phyloP scores from a whole-genome alignment of 2,113 vertebrate genomes.

The Bos javanicus region DNA sequence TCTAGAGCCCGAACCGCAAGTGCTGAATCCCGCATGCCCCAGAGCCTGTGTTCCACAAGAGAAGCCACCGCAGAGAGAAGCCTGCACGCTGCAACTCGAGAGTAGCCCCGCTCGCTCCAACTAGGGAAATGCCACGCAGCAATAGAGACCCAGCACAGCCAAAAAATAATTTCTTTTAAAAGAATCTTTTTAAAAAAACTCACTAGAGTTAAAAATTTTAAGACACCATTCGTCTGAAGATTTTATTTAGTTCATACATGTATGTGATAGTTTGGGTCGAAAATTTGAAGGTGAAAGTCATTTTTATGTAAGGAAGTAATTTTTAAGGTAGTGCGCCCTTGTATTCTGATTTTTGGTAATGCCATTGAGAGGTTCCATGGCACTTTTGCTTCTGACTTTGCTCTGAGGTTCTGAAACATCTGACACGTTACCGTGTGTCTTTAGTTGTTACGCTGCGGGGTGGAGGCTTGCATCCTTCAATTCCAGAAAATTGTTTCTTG shows the following conservation, averaged over 20 bases:
- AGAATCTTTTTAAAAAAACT: background rate
- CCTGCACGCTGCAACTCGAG: accelerated
- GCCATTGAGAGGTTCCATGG: background rate
- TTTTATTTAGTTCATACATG: background rate
- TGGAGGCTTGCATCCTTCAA: background rate
- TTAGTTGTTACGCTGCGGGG: background rate
- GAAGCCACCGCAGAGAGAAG: background rate
- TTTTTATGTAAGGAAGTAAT: background rate
- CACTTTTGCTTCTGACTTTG: background rate
- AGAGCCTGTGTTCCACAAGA: background rate
- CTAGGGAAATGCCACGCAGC: background rate
- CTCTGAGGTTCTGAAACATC: background rate
- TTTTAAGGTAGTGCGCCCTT: background rate
- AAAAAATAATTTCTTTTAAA: background rate
- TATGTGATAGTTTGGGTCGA: background rate
- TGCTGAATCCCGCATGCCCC: background rate
- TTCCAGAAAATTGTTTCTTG: background rate
- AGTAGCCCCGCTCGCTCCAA: background rate
- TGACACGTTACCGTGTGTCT: background rate
- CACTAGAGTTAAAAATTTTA: background rate
- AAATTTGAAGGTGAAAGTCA: background rate
- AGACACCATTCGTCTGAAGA: background rate
- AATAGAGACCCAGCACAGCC: background rate
- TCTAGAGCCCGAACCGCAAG: accelerated
- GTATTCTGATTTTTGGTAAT: background rate